phyloP scores from a whole-genome alignment of 2,888 invertebrate species.

The Aricia artaxerxes region DNA sequence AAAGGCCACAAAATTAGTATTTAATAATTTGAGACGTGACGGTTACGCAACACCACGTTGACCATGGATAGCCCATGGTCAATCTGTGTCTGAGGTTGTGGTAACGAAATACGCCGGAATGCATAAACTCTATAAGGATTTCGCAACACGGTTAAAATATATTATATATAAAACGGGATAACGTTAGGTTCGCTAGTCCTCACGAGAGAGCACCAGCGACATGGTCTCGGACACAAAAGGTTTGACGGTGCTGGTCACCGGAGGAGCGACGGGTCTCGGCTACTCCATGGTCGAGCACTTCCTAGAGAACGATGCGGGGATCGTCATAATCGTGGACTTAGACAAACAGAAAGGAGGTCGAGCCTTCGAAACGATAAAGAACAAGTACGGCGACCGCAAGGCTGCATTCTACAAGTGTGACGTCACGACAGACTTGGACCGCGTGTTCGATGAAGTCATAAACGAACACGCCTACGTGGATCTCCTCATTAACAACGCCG shows the following conservation, averaged over 20 bases:
- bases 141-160: too few species aligned
- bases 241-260: constrained; percentile 41
- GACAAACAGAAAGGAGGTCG: constrained; percentile 39
- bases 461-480: constrained; percentile 54
- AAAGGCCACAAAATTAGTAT: not conserved
- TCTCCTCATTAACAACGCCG: constrained; percentile 63
- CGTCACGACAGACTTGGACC: constrained; percentile 65
- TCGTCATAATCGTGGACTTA: constrained; percentile 41
- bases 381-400: constrained; percentile 60
- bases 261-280: constrained; percentile 42
- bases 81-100: too few species aligned
- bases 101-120: too few species aligned
- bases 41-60: too few species aligned
- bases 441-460: constrained; percentile 51
- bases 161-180: too few species aligned
- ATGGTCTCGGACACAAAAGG: constrained; percentile 39
- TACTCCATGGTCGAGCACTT: constrained; percentile 41
- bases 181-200: not conserved
- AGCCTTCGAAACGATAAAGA: constrained; percentile 42
- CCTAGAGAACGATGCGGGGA: constrained; percentile 41
- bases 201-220: not conserved
- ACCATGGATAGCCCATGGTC: too few species aligned
- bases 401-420: constrained; percentile 69
- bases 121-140: too few species aligned
- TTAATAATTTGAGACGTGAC: too few species aligned